These are phyloP conservation scores for Neogobius melanostomus DNA, from an alignment of 2,113 vertebrate species.

Conservation along the genomic window DNA sequence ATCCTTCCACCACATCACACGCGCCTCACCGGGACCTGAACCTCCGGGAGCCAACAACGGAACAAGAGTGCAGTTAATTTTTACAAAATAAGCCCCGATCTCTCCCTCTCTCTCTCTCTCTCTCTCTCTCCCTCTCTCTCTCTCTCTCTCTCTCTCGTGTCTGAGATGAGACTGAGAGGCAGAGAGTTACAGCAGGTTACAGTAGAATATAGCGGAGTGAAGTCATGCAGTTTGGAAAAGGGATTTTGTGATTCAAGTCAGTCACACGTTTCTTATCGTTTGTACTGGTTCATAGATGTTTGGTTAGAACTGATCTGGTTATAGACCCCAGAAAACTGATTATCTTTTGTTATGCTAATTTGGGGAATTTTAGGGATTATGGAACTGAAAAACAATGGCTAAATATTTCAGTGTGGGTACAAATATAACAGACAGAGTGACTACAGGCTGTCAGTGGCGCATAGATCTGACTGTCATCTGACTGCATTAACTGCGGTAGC, in stretches of 20 bases:
- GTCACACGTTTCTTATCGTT: not conserved
- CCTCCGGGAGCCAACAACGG: constrained; percentile 19
- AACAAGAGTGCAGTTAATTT: constrained; percentile 6
- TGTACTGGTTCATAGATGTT: not conserved
- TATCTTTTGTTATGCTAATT: no score
- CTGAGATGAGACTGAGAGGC: not conserved
- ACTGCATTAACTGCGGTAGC: no score
- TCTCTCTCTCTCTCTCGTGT: not conserved
- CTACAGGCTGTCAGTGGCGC: no score
- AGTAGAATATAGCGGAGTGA: not conserved
- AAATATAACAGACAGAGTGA: no score
- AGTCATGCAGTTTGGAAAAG: not conserved
- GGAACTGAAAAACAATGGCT: no score
- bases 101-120: not conserved
- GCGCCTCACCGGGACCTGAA: constrained; percentile 43
- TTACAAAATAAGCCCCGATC: not conserved
- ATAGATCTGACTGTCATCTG: no score
- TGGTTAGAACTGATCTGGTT: not conserved
- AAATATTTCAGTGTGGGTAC: no score
- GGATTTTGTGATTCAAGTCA: not conserved
- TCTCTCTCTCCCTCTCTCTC: not conserved
- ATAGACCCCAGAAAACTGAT: no score
- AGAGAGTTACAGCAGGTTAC: constrained; percentile 1
- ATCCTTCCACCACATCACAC: constrained; percentile 37
- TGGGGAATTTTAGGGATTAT: no score